phyloP scores from a whole-genome alignment of 2,797 vertebrate genomes.

The Liparis tanakae region DNA sequence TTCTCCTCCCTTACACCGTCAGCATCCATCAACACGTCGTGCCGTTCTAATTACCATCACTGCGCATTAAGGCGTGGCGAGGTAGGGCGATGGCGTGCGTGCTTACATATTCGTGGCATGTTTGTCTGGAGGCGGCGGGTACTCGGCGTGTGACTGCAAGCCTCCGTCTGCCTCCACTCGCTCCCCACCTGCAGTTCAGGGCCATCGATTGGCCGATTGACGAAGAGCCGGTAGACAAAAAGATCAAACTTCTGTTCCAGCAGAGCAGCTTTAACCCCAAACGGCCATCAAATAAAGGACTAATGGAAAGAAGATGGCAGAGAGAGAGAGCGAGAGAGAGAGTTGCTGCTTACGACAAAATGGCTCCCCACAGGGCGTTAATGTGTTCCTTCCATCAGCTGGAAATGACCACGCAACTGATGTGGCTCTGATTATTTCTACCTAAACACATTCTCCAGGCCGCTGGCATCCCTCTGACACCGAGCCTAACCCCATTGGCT shows the following conservation, averaged over 20 bases:
- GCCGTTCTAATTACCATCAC: constrained; percentile 32
- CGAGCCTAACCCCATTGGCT: no score
- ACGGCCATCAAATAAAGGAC: neutral
- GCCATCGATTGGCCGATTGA: neutral
- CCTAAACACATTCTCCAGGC: constrained; percentile 7
- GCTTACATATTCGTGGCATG: no score
- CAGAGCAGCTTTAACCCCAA: neutral
- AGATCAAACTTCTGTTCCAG: constrained; percentile 1
- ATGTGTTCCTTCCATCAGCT: constrained; percentile 30
- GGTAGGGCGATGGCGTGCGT: neutral
- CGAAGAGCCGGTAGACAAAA: neutral
- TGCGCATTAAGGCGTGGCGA: neutral
- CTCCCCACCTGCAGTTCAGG: neutral
- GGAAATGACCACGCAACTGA: constrained; percentile 19
- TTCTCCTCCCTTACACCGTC: constrained; percentile 16
- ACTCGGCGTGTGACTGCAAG: neutral
- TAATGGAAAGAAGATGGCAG: neutral
- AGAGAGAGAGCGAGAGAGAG: neutral
- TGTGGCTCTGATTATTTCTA: constrained; percentile 20
- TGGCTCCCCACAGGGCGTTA: constrained; percentile 29
- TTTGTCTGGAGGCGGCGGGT: neutral
- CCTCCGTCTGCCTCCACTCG: neutral
- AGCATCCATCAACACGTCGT: constrained; percentile 20
- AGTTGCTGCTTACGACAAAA: neutral
- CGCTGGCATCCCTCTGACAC: constrained; percentile 3